Evolutionary conservation across 1,140 invertebrate genomes (phyloP).

Genomic region (Samia ricini): DNA sequence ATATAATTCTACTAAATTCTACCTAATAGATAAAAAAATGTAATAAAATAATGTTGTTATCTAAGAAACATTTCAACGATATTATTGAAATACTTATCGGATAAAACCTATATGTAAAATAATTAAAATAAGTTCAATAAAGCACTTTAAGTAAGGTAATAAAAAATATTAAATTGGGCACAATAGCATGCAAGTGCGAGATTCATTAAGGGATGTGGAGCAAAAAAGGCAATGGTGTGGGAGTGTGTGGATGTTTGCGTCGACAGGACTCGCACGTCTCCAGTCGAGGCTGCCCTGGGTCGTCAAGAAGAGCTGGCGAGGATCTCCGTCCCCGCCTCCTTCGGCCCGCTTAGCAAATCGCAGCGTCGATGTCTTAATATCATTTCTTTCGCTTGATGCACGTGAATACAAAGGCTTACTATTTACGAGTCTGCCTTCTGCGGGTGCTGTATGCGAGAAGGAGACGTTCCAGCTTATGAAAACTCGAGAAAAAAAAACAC

Average conservation of each 20-base stretch:
- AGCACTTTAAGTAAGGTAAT: not conserved
- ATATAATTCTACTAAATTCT: conserved; percentile 55
- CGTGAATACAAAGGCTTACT: conserved; percentile 71
- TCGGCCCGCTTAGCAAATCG: conserved; percentile 79
- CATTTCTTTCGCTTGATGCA: conserved; percentile 66
- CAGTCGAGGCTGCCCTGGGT: conserved; percentile 45
- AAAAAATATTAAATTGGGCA: not conserved
- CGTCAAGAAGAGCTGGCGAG: conserved; percentile 75
- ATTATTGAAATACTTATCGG: not conserved
- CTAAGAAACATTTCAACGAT: not conserved
- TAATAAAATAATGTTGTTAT: not conserved
- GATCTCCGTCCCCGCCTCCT: conserved; percentile 77
- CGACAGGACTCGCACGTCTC: conserved; percentile 6
- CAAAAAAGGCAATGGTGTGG: conserved; percentile 33
- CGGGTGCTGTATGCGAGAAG: conserved; percentile 88
- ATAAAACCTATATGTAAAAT: not conserved
- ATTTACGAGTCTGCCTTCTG: conserved; percentile 82
- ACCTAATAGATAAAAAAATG: conserved; percentile 23
- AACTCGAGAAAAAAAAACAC: conserved; percentile 67
- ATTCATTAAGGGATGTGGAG: conserved; percentile 23
- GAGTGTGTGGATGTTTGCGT: conserved; percentile 36
- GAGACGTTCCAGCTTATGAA: conserved; percentile 83
- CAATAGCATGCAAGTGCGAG: conserved; percentile 24
- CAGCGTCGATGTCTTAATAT: conserved; percentile 79
- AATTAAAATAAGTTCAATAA: not conserved